These are phyloP conservation scores for Ctenosaura bakeri DNA, from an alignment of 2,797 vertebrate species.

Conservation along the genomic window DNA sequence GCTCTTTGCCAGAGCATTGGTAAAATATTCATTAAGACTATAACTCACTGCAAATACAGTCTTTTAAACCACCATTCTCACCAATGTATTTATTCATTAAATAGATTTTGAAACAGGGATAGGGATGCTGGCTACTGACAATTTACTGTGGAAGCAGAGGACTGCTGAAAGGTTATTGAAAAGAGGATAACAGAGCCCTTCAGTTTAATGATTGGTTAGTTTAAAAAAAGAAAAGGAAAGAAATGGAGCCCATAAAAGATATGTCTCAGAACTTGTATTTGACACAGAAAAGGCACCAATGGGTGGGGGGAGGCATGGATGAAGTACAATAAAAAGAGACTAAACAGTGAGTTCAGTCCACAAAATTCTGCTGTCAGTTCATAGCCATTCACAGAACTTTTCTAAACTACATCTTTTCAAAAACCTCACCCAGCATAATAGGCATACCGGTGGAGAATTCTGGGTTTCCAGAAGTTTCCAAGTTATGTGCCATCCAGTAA, in stretches of 20 bases:
- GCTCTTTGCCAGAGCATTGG: background rate
- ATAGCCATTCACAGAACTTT: background rate
- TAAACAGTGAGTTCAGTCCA: background rate
- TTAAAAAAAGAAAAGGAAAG: background rate
- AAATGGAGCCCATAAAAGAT: background rate
- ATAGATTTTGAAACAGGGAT: conserved; percentile 20
- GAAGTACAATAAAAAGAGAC: too few relatives aligned
- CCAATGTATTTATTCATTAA: background rate
- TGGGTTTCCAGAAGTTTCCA: background rate
- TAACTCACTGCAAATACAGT: conserved; percentile 30
- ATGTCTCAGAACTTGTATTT: background rate
- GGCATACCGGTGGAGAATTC: background rate
- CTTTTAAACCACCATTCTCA: conserved; percentile 13
- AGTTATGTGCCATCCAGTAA: background rate
- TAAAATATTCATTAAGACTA: conserved; percentile 2
- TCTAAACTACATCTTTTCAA: background rate
- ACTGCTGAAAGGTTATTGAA: background rate
- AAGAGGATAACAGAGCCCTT: background rate
- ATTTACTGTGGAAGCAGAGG: background rate
- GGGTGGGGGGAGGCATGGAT: too few relatives aligned
- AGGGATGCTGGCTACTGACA: background rate
- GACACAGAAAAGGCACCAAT: too few relatives aligned
- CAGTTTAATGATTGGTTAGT: background rate
- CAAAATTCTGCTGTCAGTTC: background rate
- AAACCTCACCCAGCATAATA: background rate